These are phyloP conservation scores for Staurois parvus DNA, from an alignment of 2,797 vertebrate genomes.

Conservation along the genomic window DNA sequence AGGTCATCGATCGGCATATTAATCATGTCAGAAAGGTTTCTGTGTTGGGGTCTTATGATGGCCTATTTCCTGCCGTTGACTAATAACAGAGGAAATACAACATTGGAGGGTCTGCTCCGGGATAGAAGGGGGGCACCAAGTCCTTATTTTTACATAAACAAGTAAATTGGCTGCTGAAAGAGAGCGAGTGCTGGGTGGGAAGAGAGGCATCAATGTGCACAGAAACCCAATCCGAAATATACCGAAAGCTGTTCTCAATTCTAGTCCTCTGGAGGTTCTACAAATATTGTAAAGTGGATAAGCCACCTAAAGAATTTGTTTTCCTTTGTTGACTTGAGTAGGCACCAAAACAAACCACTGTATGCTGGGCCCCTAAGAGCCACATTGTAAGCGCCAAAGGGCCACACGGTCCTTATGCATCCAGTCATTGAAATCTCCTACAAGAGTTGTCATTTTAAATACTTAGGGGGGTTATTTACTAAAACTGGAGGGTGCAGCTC, in stretches of 20 bases:
- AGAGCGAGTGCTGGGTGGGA: slow-evolving; percentile 29
- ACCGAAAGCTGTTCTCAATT: slow-evolving; percentile 22
- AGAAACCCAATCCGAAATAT: slow-evolving; percentile 19
- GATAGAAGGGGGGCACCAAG: slow-evolving; percentile 16
- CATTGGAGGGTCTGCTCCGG: slow-evolving; percentile 43
- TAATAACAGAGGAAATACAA: slow-evolving; percentile 52
- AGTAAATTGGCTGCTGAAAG: slow-evolving; percentile 57
- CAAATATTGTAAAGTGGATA: too few relatives aligned
- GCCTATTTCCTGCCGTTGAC: slow-evolving; percentile 57
- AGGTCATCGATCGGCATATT: slow-evolving; percentile 10
- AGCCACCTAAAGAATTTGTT: too few relatives aligned
- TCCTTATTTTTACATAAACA: slow-evolving; percentile 56
- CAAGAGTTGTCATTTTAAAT: too few relatives aligned
- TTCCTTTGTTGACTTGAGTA: too few relatives aligned
- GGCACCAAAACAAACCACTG: too few relatives aligned
- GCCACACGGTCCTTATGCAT: too few relatives aligned
- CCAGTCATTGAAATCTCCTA: too few relatives aligned
- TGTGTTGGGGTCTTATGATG: slow-evolving; percentile 38
- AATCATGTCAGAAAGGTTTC: slow-evolving; percentile 38
- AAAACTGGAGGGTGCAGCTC: too few relatives aligned
- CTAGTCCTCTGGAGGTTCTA: too few relatives aligned
- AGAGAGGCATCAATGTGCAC: slow-evolving; percentile 8
- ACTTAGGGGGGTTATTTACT: too few relatives aligned
- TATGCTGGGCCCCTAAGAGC: too few relatives aligned
- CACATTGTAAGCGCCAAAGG: too few relatives aligned